Evolutionary conservation across 1,140 invertebrate species (phyloP), one percentile per base, ranked within the genome.

Genomic region (Xylocopa sonorina): DNA sequence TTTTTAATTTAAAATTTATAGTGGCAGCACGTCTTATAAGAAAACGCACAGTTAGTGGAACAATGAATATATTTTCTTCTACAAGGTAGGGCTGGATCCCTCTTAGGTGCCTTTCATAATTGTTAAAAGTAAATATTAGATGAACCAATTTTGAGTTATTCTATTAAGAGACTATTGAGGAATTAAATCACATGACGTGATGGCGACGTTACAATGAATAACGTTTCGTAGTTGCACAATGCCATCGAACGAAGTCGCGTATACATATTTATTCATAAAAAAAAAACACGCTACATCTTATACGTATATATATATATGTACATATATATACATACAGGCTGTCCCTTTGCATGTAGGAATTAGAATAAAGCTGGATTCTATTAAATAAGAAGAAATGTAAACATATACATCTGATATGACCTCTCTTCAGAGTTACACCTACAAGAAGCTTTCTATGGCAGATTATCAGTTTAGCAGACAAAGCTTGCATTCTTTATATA

Each of bases 11-110:
- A 43, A 67, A 75, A 69, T 84, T 96, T 95, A 84, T 93, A 96
- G 96, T 96, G 88, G 95, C 95, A 64, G 95, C 95, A 24, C 94
- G 95, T 81, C 93, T 96, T 63, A 95, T 96, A 51, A 93, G 96
- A 68, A 97, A 96, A 89, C 94, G 96, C 81, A 95, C 95, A 79
- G 93, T 95, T 48, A 95, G 95, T 77, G 95, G 95, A 86, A 95
- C 95, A 75, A 95, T 96, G 87, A 96, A 94, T 91, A 95, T 96
- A 92, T 96, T 96, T 91, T 95, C 95, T 34, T 92, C 92, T 64
- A 88, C 89, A 72, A 92, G 92, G 89, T 92, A 93, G 90, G 88
- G 90, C 78, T 91, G 88, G 89, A 89, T 88, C 79, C 87, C 86
- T 74, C 83, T 89, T 89, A 92, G 87, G 78, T 82, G 85, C 69